Base-by-base conservation (phyloP, 2,888 invertebrate genomes). In the Eugnorisma glareosa region DNA sequence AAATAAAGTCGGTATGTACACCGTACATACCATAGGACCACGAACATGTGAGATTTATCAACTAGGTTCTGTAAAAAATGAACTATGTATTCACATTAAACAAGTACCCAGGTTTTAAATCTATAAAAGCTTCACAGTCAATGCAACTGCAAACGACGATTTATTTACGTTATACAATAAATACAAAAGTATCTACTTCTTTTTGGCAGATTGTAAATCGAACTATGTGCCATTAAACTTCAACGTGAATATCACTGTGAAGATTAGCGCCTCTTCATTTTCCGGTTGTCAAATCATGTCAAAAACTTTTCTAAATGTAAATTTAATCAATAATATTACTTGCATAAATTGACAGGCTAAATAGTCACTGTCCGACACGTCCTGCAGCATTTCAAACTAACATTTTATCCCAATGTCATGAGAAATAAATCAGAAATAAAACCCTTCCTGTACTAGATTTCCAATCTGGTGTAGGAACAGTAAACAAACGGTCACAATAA, bases 341-440 rank as follows among this genome's bases (percentile, higher is more conserved):
- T 68, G 31, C 4, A 3, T 45, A 40, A 40, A 54, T 28, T 61
- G 28, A 66, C 66, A 63, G 31, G 21, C 4, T 31, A 24, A 57
- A 67, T 43, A 54, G 24, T 28, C 51, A 57, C 28, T 35, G 15
- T 2, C n/a, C n/a, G n/a, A n/a, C 37, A 69, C 28, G 54, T 63
- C 54, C 18, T 43, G n/a, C 59, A 66, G 43, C 21, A 68, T 54
- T n/a, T 15, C 13, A 67, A 75, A 83, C 13, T 31, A 48, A 57
- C 37, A 51, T 51, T 35, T 73, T 40, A 59, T 51, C 59, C 28
- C 21, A 40, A 72, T 81, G n/a, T 45, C 66, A 77, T 73, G 35
- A 43, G 43, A 84, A 79, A 67, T 6, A n/a, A 81, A 82, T 75
- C 61, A 57, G 72, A 77, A 83, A 83, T 81, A 82, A 86, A 86